phyloP scores from a whole-genome alignment of 2,113 vertebrate genomes.

The Chlorodrepanis virens region DNA sequence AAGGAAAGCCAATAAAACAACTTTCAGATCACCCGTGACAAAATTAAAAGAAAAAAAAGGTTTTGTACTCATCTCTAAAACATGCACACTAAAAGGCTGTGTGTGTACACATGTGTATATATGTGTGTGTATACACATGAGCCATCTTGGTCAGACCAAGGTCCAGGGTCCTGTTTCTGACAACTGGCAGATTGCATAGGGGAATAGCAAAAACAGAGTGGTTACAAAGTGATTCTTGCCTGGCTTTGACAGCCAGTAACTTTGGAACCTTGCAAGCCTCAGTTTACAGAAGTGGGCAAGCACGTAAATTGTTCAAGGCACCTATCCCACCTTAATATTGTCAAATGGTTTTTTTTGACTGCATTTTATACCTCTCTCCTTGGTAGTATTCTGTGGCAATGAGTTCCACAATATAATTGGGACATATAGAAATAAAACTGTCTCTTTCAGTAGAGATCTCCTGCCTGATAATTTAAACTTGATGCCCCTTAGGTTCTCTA shows the following conservation, averaged over 20 bases:
- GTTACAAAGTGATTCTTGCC: neutral
- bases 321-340: neutral
- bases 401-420: conserved; percentile 5
- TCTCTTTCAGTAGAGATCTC: neutral
- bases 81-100: neutral
- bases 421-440: neutral
- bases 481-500: conserved; percentile 27
- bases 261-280: neutral
- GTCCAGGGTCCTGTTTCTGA: neutral
- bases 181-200: neutral
- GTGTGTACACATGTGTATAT: rapidly evolving
- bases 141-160: neutral
- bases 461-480: conserved; percentile 46
- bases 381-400: neutral
- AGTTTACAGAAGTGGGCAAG: neutral
- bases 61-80: neutral
- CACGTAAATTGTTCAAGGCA: neutral
- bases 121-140: neutral
- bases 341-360: neutral
- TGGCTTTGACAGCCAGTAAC: neutral
- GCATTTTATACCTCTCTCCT: neutral
- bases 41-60: neutral
- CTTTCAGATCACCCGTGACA: rapidly evolving
- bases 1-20: neutral
- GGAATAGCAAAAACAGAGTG: neutral